Conservation (phyloP, 2,888 invertebrate genomes). For the Ornithoptera alexandrae region DNA sequence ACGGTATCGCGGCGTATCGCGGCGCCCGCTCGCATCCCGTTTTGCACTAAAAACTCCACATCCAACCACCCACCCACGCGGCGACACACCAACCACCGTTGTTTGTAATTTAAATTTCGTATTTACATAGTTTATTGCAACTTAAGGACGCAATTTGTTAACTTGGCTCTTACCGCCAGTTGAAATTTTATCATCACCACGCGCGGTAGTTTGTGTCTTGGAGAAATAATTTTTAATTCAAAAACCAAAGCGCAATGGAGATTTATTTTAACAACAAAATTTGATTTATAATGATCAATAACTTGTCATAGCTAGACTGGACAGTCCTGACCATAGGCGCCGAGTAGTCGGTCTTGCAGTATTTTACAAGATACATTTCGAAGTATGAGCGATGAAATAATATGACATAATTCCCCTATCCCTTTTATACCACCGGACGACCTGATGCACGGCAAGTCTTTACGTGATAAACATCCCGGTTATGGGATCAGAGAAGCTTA, state of each 20-base stretch:
- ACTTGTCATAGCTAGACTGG: too few species aligned
- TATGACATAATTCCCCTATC: too few species aligned
- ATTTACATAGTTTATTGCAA: conserved; percentile 71
- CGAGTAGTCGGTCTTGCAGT: too few species aligned
- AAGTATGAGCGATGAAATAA: too few species aligned
- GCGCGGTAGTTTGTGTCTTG: conserved; percentile 6
- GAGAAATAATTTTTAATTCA: conserved; percentile 12
- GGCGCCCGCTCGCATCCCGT: conserved; percentile 42
- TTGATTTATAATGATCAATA: too few species aligned
- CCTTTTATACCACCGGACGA: too few species aligned
- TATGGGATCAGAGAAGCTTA: too few species aligned
- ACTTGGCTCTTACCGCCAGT: conserved; percentile 52
- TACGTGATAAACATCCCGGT: too few species aligned
- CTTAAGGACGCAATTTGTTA: conserved; percentile 70
- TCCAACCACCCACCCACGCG: conserved; percentile 46
- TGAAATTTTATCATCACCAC: conserved; percentile 44
- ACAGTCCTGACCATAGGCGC: too few species aligned
- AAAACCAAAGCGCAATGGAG: neutral
- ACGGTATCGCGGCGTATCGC: conserved; percentile 53
- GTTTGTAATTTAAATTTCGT: conserved; percentile 69
- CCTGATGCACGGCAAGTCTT: too few species aligned
- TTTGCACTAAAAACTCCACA: conserved; percentile 52
- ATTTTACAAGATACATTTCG: too few species aligned
- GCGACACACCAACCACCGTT: conserved; percentile 37
- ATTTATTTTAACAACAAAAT: neutral